A percentile compares a stretch with the other conserved stretches of the same genome.
Evolutionary conservation across 2,888 invertebrate genomes (phyloP).

Genomic region (Microplitis manilae): DNA sequence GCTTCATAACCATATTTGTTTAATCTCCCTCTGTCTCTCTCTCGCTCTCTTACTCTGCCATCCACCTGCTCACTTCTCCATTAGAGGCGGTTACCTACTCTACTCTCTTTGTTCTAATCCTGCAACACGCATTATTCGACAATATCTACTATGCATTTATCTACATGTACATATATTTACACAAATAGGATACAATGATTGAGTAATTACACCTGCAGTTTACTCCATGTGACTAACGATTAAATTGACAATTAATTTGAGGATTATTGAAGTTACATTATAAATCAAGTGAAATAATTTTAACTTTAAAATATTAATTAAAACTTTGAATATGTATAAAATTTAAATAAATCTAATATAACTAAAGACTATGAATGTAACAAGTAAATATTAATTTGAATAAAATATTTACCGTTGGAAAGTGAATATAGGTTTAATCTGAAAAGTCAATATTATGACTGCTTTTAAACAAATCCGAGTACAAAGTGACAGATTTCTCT

Average conservation of each 20-base stretch:
- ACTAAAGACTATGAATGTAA: neutral
- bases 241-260: neutral
- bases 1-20: constrained; percentile 41
- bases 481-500: neutral
- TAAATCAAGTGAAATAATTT: neutral
- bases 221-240: neutral
- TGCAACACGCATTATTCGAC: constrained; percentile 15
- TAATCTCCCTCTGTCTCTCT: constrained; percentile 24
- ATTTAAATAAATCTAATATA: too few species aligned
- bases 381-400: neutral
- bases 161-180: neutral
- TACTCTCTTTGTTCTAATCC: neutral
- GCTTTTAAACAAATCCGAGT: neutral
- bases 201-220: neutral
- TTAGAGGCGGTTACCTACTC: neutral
- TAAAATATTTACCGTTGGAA: neutral
- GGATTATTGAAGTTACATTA: neutral
- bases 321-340: too few species aligned
- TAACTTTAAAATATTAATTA: too few species aligned
- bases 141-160: neutral
- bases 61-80: neutral
- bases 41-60: neutral
- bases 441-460: neutral
- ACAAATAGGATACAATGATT: neutral
- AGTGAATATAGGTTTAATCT: neutral